phyloP scores from a whole-genome alignment of 2,113 vertebrate genomes.

The Prinia subflava region DNA sequence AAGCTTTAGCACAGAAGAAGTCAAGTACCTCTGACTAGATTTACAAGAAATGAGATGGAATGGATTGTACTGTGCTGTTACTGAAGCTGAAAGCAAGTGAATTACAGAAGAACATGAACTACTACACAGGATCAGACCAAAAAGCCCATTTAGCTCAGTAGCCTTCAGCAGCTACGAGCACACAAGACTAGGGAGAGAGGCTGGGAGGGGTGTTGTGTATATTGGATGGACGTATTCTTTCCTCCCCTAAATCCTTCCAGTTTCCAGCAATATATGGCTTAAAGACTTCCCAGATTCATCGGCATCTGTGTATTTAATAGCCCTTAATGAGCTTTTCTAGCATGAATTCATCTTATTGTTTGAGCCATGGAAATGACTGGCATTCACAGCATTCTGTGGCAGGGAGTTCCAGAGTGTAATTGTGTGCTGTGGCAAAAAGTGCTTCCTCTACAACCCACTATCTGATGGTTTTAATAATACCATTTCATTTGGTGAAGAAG shows the following conservation, averaged over 20 bases:
- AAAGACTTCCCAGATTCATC: constrained; percentile 17
- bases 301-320: not conserved
- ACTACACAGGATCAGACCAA: not conserved
- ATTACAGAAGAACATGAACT: not conserved
- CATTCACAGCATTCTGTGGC: constrained; percentile 16
- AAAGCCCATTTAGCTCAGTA: not conserved
- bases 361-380: not conserved
- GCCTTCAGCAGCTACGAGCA: not conserved
- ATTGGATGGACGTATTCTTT: not conserved
- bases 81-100: not conserved
- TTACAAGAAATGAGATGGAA: not conserved
- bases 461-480: constrained; percentile 21
- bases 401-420: constrained; percentile 4
- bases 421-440: not conserved
- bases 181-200: not conserved
- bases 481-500: not conserved
- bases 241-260: not conserved
- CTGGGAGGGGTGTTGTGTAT: rapidly evolving
- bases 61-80: rapidly evolving
- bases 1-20: not conserved
- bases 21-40: not conserved
- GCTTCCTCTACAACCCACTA: constrained; percentile 21
- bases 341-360: not conserved
- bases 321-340: constrained; percentile 28
- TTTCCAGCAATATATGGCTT: not conserved